phyloP scores from a whole-genome alignment of 2,888 invertebrate species.

The Zaprionus bogoriensis region DNA sequence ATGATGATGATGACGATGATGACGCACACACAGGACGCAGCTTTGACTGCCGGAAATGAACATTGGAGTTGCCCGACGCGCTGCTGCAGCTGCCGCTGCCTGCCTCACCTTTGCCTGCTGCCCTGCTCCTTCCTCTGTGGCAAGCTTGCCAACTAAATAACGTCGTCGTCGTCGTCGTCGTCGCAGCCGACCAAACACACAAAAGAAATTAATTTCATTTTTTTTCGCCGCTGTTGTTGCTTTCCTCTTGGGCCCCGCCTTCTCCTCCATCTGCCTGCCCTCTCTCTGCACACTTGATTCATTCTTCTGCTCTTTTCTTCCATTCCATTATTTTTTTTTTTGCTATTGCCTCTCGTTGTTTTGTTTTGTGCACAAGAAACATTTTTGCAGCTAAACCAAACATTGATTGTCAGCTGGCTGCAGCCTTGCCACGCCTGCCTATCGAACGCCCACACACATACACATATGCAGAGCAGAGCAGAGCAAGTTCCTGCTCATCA shows the following conservation, averaged over 20 bases:
- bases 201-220: constrained; percentile 83
- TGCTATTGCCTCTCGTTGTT: constrained; percentile 61
- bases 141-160: constrained; percentile 45
- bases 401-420: constrained; percentile 74
- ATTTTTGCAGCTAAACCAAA: constrained; percentile 65
- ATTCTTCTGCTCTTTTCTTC: constrained; percentile 38
- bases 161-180: constrained; percentile 30
- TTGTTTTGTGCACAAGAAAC: constrained; percentile 56
- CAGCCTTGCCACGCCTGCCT: constrained; percentile 9
- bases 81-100: constrained; percentile 23
- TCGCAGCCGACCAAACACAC: constrained; percentile 64
- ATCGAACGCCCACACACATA: constrained; percentile 10
- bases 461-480: no score
- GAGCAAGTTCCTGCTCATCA: constrained; percentile 17
- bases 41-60: constrained; percentile 77
- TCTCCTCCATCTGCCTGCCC: constrained; percentile 13
- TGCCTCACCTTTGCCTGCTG: neutral
- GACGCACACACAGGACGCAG: constrained; percentile 65
- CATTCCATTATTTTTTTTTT: no score
- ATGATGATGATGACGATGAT: no score
- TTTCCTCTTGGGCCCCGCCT: constrained; percentile 6
- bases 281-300: constrained; percentile 25
- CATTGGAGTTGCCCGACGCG: constrained; percentile 67
- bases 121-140: constrained; percentile 12
- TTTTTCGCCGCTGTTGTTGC: constrained; percentile 36